Conservation (phyloP, 2,113 vertebrate genomes). For the Phrynosoma platyrhinos region DNA sequence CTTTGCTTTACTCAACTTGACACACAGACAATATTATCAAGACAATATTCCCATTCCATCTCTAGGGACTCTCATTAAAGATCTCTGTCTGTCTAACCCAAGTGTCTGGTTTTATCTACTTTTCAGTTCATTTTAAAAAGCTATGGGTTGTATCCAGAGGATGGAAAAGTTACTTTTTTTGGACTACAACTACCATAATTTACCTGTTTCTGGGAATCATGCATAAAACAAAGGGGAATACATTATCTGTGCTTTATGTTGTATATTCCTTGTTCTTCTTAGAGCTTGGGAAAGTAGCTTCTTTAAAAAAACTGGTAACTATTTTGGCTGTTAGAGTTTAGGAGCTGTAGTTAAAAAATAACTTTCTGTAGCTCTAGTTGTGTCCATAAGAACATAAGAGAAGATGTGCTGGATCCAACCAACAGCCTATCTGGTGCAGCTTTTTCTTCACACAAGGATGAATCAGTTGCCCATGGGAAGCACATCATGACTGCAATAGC, state of each 20-base stretch:
- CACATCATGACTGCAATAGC: not conserved
- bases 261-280: too few relatives aligned
- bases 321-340: too few relatives aligned
- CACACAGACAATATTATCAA: not conserved
- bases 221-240: too few relatives aligned
- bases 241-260: too few relatives aligned
- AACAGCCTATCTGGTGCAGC: not conserved
- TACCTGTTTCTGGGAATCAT: too few relatives aligned
- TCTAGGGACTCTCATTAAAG: not conserved
- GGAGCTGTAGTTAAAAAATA: too few relatives aligned
- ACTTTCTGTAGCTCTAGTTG: too few relatives aligned
- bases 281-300: too few relatives aligned
- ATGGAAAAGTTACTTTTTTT: too few relatives aligned
- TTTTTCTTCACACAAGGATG: not conserved
- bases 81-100: not conserved
- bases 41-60: not conserved
- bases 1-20: constrained; percentile 14
- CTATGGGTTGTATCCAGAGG: not conserved
- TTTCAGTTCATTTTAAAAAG: not conserved
- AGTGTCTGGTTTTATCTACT: not conserved
- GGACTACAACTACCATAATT: too few relatives aligned
- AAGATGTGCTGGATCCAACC: not conserved
- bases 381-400: not conserved
- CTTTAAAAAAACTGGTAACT: too few relatives aligned
- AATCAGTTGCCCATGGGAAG: not conserved